phyloP scores from a whole-genome alignment of 2,888 invertebrate genomes.

The Melanchra persicariae region DNA sequence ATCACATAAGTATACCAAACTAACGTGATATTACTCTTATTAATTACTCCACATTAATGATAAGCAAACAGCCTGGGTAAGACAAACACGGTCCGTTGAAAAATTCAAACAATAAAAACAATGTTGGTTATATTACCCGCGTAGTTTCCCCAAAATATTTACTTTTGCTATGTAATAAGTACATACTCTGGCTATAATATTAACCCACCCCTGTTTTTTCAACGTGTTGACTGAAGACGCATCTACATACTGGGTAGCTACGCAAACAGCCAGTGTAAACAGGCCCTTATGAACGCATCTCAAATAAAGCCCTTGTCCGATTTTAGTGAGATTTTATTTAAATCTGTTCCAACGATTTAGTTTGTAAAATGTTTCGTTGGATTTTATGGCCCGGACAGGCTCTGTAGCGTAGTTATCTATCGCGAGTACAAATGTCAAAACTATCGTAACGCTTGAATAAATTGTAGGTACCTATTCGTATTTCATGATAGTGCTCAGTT shows the following conservation, averaged over 20 bases:
- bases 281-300: slow-evolving; percentile 86
- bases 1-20: slow-evolving; percentile 50
- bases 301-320: slow-evolving; percentile 78
- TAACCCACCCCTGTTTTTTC: slow-evolving; percentile 88
- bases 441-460: background rate
- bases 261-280: slow-evolving; percentile 87
- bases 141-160: slow-evolving; percentile 74
- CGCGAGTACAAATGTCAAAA: slow-evolving; percentile 4
- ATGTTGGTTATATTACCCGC: slow-evolving; percentile 70
- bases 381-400: slow-evolving; percentile 3
- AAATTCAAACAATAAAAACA: slow-evolving; percentile 80
- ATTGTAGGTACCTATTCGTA: background rate
- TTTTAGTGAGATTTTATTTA: slow-evolving; percentile 77
- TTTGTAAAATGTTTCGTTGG: slow-evolving; percentile 17
- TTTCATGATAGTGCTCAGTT: background rate
- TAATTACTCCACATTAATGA: slow-evolving; percentile 68
- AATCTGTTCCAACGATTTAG: slow-evolving; percentile 47
- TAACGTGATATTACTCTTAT: slow-evolving; percentile 52
- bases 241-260: slow-evolving; percentile 88
- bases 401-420: slow-evolving; percentile 42
- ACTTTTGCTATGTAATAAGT: slow-evolving; percentile 74
- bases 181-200: slow-evolving; percentile 72
- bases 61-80: slow-evolving; percentile 61
- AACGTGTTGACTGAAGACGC: slow-evolving; percentile 89
- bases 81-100: slow-evolving; percentile 72